Percentiles rank a stretch among this genome's conserved stretches.
Evolutionary conservation across 2,113 vertebrate genomes (phyloP).

Genomic region (Paramisgurnus dabryanus): DNA sequence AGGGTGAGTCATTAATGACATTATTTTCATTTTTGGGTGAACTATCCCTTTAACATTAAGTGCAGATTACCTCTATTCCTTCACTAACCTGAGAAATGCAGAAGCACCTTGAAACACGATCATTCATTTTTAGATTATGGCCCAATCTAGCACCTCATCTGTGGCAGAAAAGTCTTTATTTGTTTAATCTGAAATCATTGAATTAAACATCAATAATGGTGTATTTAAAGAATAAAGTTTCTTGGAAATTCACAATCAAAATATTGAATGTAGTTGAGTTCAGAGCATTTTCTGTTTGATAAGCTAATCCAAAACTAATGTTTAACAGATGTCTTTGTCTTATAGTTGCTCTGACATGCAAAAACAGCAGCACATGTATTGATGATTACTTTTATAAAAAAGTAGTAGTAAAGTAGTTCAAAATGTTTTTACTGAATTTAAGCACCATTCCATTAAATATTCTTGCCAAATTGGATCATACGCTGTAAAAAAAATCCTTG

Average conservation of each 20-base stretch:
- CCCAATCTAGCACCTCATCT: conserved; percentile 11
- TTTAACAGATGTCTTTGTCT: background rate
- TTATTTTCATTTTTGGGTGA: too few relatives aligned
- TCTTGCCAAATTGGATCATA: conserved; percentile 24
- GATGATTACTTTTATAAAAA: conserved; percentile 1
- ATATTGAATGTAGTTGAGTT: conserved; percentile 14
- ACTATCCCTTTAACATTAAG: background rate
- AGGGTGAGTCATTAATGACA: too few relatives aligned
- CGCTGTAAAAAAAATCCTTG: too few relatives aligned
- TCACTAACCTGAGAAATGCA: background rate
- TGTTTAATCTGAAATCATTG: background rate
- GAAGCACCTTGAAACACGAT: conserved; percentile 35
- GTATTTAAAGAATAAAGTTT: background rate
- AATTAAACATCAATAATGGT: background rate
- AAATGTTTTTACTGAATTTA: conserved; percentile 43
- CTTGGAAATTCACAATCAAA: background rate
- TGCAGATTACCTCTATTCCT: conserved; percentile 14
- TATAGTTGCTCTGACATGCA: background rate
- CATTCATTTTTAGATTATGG: background rate
- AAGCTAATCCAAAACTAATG: conserved; percentile 47
- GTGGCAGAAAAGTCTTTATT: background rate
- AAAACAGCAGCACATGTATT: conserved; percentile 4
- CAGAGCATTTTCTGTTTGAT: conserved; percentile 13
- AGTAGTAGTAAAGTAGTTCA: conserved; percentile 34
- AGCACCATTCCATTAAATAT: conserved; percentile 22